Evolutionary conservation across 2,888 invertebrate species (phyloP).

Genomic region (Lochmaea capreae): DNA sequence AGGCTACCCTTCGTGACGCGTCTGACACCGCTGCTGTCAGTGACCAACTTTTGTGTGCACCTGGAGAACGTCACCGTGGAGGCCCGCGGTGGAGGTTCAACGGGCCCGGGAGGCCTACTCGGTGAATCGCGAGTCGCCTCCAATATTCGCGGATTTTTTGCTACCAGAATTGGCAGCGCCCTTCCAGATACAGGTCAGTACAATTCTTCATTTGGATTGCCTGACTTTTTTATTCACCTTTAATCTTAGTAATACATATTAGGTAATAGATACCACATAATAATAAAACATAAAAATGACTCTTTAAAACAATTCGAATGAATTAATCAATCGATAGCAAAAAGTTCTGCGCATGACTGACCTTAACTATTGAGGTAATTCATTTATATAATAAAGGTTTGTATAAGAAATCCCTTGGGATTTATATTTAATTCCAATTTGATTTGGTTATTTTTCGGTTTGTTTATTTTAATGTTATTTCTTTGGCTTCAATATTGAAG

Average conservation of each 20-base stretch:
- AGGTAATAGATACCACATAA: neutral
- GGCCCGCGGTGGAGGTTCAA: conserved; percentile 57
- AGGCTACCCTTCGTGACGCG: conserved; percentile 58
- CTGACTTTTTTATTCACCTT: too few species aligned
- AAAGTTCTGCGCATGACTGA: conserved; percentile 20
- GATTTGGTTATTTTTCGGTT: too few species aligned
- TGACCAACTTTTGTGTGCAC: conserved; percentile 57
- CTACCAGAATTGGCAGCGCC: conserved; percentile 75
- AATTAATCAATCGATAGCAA: conserved; percentile 11
- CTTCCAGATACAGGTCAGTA: conserved; percentile 79
- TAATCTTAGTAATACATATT: neutral
- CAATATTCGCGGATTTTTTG: conserved; percentile 79
- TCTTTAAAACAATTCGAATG: neutral
- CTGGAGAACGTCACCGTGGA: conserved; percentile 65
- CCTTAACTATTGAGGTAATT: neutral
- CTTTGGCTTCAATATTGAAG: too few species aligned
- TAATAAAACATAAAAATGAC: neutral
- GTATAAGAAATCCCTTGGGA: neutral
- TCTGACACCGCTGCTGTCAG: conserved; percentile 45
- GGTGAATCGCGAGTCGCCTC: conserved; percentile 76
- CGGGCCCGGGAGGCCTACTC: conserved; percentile 70
- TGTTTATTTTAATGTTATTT: too few species aligned
- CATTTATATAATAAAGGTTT: neutral
- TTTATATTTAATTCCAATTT: neutral
- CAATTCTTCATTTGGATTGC: neutral